Evolutionary conservation across 1,140 invertebrate genomes (phyloP).

Genomic region (Paralvinella palmiformis): DNA sequence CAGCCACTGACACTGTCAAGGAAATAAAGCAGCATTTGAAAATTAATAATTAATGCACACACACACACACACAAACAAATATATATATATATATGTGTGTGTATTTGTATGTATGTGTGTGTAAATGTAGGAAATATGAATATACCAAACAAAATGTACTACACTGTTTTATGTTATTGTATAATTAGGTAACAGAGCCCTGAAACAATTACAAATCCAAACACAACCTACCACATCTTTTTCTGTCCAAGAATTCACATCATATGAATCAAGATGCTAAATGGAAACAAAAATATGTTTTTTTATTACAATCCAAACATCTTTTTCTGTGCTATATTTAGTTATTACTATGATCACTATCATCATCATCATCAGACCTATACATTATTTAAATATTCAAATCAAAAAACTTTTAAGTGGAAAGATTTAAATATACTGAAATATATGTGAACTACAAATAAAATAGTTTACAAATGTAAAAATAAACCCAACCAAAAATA

Average conservation of each 20-base stretch:
- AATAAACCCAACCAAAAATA: too few relatives aligned
- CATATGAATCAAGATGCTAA: slow-evolving; percentile 43
- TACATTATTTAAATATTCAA: not conserved
- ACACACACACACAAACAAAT: not conserved
- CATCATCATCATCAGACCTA: not conserved
- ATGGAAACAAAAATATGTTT: slow-evolving; percentile 4
- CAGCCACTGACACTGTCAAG: too few relatives aligned
- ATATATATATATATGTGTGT: not conserved
- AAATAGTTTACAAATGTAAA: too few relatives aligned
- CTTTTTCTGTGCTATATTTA: not conserved
- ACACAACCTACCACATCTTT: slow-evolving; percentile 48
- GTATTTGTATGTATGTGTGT: not conserved
- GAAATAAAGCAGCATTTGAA: too few relatives aligned
- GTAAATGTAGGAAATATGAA: not conserved
- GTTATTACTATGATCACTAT: not conserved
- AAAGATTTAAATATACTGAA: not conserved
- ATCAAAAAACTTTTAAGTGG: not conserved
- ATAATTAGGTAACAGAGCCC: slow-evolving; percentile 4
- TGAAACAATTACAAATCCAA: not conserved
- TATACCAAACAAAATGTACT: not conserved
- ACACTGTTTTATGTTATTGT: not conserved
- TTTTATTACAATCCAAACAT: not conserved
- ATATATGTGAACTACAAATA: not conserved
- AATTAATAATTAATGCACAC: not conserved
- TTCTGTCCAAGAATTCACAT: slow-evolving; percentile 51